phyloP scores from a whole-genome alignment of 2,888 invertebrate species.

The Pachliopta kotzebuea region DNA sequence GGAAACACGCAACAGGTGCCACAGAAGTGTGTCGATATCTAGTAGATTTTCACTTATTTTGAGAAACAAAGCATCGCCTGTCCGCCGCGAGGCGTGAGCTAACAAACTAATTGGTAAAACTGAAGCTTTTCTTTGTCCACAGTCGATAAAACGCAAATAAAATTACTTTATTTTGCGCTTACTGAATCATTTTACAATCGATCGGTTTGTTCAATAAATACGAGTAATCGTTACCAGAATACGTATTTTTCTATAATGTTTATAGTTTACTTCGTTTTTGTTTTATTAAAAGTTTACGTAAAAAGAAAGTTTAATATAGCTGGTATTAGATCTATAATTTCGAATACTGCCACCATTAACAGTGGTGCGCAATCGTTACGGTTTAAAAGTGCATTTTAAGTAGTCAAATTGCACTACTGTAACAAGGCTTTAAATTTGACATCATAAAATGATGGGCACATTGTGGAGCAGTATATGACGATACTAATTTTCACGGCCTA shows the following conservation, averaged over 20 bases:
- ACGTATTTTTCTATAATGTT: constrained; percentile 35
- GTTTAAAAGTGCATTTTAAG: too few relatives aligned
- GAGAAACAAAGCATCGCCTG: constrained; percentile 65
- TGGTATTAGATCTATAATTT: not conserved
- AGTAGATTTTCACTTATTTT: constrained; percentile 68
- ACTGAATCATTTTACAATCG: constrained; percentile 50
- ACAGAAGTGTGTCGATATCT: constrained; percentile 58
- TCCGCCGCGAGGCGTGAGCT: constrained; percentile 52
- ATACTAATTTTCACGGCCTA: too few relatives aligned
- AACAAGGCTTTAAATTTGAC: too few relatives aligned
- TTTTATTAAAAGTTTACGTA: constrained; percentile 28
- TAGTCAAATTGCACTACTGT: too few relatives aligned
- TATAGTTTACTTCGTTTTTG: constrained; percentile 14
- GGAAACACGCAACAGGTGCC: constrained; percentile 30
- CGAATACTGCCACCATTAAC: too few relatives aligned
- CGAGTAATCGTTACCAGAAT: constrained; percentile 32
- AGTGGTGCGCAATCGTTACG: too few relatives aligned
- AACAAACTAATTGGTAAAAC: constrained; percentile 75
- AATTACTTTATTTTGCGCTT: constrained; percentile 47
- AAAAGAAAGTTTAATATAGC: constrained; percentile 16
- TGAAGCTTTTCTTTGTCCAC: constrained; percentile 63
- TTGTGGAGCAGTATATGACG: too few relatives aligned
- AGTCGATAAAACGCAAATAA: constrained; percentile 62
- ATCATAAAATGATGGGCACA: too few relatives aligned
- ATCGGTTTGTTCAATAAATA: constrained; percentile 43